These are phyloP conservation scores for Picus viridis DNA, from an alignment of 2,797 vertebrate species.

Conservation along the genomic window DNA sequence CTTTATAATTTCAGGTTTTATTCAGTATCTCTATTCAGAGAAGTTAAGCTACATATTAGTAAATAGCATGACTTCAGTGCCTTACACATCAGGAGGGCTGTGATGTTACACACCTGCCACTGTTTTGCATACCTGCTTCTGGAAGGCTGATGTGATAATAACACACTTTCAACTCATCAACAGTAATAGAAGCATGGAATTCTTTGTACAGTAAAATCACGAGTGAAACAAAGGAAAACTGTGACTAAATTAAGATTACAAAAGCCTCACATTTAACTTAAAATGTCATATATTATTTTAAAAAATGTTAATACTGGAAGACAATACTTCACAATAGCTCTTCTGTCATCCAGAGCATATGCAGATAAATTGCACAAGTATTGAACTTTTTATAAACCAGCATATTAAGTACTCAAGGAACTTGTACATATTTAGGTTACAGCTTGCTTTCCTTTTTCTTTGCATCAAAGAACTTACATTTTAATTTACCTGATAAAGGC, in stretches of 20 bases:
- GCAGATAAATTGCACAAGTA: background rate
- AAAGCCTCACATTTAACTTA: constrained; percentile 63
- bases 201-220: constrained; percentile 39
- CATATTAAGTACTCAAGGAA: background rate
- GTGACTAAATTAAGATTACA: constrained; percentile 46
- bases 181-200: constrained; percentile 34
- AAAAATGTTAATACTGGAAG: constrained; percentile 15
- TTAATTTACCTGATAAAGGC: background rate
- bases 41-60: constrained; percentile 66
- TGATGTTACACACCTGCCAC: constrained; percentile 46
- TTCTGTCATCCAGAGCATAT: constrained; percentile 40
- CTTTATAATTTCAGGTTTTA: constrained; percentile 41
- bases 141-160: constrained; percentile 71
- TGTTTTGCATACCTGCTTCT: constrained; percentile 40
- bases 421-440: background rate
- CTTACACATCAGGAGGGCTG: constrained; percentile 44
- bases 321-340: constrained; percentile 25
- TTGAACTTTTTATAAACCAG: constrained; percentile 14
- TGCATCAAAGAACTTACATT: background rate
- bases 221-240: constrained; percentile 60
- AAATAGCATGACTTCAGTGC: constrained; percentile 62
- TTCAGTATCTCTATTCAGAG: constrained; percentile 38
- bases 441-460: background rate
- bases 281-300: constrained; percentile 40
- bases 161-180: constrained; percentile 66